These are phyloP conservation scores for Eustalomyia histrio DNA, from an alignment of 2,888 invertebrate species.

Conservation along the genomic window DNA sequence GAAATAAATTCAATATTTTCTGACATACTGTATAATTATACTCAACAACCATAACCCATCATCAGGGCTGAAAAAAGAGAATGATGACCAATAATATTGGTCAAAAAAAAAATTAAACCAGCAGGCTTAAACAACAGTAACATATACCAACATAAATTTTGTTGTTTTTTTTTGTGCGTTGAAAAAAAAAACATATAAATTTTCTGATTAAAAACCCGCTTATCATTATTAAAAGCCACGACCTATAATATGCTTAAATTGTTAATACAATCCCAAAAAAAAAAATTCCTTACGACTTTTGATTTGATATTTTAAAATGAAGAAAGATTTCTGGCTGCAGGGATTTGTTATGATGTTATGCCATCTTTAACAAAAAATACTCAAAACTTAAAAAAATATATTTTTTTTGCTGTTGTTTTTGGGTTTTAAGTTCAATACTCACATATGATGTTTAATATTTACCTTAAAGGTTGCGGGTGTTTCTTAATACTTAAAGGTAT, in stretches of 20 bases:
- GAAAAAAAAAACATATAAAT: slow-evolving; percentile 74
- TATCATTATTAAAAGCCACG: slow-evolving; percentile 75
- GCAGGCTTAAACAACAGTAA: slow-evolving; percentile 29
- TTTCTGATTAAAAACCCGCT: slow-evolving; percentile 80
- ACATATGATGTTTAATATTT: slow-evolving; percentile 11
- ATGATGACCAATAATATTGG: slow-evolving; percentile 48
- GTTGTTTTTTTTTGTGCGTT: slow-evolving; percentile 14
- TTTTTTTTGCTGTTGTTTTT: not conserved
- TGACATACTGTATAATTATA: slow-evolving; percentile 79
- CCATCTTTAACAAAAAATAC: slow-evolving; percentile 30
- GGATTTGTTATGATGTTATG: slow-evolving; percentile 51
- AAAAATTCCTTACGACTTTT: slow-evolving; percentile 13
- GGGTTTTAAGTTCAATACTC: not conserved
- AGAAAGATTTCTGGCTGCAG: slow-evolving; percentile 17
- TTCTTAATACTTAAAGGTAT: slow-evolving; percentile 22
- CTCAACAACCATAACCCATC: slow-evolving; percentile 76
- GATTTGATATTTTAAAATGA: slow-evolving; percentile 50
- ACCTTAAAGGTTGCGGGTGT: slow-evolving; percentile 57
- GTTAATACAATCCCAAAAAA: slow-evolving; percentile 9
- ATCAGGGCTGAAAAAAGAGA: slow-evolving; percentile 67
- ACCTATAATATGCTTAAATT: slow-evolving; percentile 22
- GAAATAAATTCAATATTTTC: slow-evolving; percentile 68
- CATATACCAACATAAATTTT: slow-evolving; percentile 33
- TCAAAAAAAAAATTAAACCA: slow-evolving; percentile 44
- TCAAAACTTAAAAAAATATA: not conserved